Evolutionary conservation across 2,113 vertebrate species (phyloP).

Genomic region (Lutjanus erythropterus): DNA sequence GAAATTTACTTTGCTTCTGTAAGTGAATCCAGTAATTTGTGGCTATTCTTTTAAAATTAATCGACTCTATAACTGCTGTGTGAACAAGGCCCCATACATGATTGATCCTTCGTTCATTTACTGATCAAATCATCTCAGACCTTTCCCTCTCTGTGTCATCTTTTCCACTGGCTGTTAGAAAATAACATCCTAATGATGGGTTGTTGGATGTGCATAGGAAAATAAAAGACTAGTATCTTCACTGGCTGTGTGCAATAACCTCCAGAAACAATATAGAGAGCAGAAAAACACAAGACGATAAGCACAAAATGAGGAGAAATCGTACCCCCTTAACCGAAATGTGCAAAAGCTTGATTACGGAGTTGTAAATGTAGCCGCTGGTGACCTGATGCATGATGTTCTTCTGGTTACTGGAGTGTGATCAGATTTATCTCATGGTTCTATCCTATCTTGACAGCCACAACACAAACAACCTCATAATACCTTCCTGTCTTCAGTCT

Average conservation of each 20-base stretch:
- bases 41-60: not conserved
- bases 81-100: not conserved
- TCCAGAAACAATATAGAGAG: constrained; percentile 8
- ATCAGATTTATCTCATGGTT: constrained; percentile 21
- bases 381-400: constrained; percentile 5
- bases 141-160: not conserved
- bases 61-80: not conserved
- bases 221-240: constrained; percentile 19
- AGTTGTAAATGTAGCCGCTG: constrained; percentile 32
- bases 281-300: not conserved
- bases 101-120: not conserved
- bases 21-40: not conserved
- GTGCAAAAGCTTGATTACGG: constrained; percentile 38
- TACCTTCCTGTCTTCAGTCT: constrained; percentile 2
- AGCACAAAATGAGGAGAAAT: constrained; percentile 19
- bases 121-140: not conserved
- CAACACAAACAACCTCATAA: constrained; percentile 51
- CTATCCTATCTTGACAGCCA: constrained; percentile 7
- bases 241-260: not conserved
- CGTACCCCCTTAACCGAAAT: constrained; percentile 22
- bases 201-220: not conserved
- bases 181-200: not conserved
- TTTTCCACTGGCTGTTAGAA: not conserved
- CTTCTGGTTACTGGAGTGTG: not conserved
- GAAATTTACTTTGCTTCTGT: not conserved